These are phyloP conservation scores for Ciona savignyi DNA, from an alignment of 23 tunicate genomes.

Conservation along the genomic window DNA sequence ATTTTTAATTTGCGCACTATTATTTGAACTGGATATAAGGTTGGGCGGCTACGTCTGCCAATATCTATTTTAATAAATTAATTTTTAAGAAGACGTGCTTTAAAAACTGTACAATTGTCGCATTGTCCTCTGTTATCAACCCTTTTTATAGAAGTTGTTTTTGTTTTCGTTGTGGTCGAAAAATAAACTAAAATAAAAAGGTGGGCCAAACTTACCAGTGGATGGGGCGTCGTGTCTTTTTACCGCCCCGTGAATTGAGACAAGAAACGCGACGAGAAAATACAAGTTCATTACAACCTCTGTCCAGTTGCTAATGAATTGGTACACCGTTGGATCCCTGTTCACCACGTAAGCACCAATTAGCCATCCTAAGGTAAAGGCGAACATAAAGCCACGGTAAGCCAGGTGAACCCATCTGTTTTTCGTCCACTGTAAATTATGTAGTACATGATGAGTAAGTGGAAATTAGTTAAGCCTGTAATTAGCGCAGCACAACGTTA, in stretches of 20 bases:
- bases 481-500: too few species aligned
- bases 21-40: too few species aligned
- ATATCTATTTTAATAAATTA: too few species aligned
- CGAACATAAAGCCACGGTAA: constrained; percentile 41
- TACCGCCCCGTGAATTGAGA: constrained; percentile 28
- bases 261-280: constrained; percentile 22
- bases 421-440: constrained; percentile 43
- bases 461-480: neutral
- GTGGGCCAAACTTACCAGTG: neutral
- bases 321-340: neutral
- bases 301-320: constrained; percentile 39
- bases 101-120: too few species aligned
- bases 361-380: constrained; percentile 29
- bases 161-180: neutral
- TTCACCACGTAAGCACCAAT: constrained; percentile 5
- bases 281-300: constrained; percentile 30
- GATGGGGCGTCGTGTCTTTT: neutral
- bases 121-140: too few species aligned
- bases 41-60: too few species aligned
- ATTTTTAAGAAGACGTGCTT: too few species aligned
- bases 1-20: too few species aligned
- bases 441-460: neutral
- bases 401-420: constrained; percentile 41
- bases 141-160: too few species aligned
- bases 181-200: too few species aligned